A percentile compares a stretch with the other conserved stretches of the same genome.
Evolutionary conservation across 1,140 invertebrate species (phyloP).

Genomic region (Triops longicaudatus): DNA sequence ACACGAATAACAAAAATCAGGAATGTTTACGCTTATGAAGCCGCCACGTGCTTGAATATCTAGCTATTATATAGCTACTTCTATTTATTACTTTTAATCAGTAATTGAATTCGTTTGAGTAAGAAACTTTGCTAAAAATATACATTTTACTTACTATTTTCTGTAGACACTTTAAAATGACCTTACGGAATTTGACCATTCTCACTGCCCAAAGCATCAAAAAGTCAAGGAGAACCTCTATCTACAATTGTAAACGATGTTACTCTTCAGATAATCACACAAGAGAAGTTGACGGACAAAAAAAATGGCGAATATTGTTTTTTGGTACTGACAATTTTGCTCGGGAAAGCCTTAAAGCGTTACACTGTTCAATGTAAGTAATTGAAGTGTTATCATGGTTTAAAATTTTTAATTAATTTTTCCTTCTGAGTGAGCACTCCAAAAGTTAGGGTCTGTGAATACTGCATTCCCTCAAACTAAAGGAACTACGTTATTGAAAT

Average conservation of each 20-base stretch:
- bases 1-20: neutral
- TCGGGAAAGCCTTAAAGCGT: slow-evolving; percentile 48
- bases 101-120: neutral
- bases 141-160: neutral
- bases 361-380: slow-evolving; percentile 45
- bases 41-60: neutral
- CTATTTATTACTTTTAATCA: neutral
- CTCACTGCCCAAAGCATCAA: neutral
- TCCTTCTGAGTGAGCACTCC: too few relatives aligned
- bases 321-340: slow-evolving; percentile 61
- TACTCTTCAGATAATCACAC: neutral
- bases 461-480: too few relatives aligned
- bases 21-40: neutral
- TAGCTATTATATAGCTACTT: neutral
- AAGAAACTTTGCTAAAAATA: neutral
- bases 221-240: neutral
- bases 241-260: neutral
- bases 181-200: neutral
- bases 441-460: too few relatives aligned
- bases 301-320: slow-evolving; percentile 47
- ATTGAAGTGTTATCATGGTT: slow-evolving; percentile 27
- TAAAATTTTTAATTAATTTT: too few relatives aligned
- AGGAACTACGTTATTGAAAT: too few relatives aligned
- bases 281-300: neutral
- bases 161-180: neutral